phyloP scores from a whole-genome alignment of 1,140 invertebrate genomes.

The Diabrotica virgifera region DNA sequence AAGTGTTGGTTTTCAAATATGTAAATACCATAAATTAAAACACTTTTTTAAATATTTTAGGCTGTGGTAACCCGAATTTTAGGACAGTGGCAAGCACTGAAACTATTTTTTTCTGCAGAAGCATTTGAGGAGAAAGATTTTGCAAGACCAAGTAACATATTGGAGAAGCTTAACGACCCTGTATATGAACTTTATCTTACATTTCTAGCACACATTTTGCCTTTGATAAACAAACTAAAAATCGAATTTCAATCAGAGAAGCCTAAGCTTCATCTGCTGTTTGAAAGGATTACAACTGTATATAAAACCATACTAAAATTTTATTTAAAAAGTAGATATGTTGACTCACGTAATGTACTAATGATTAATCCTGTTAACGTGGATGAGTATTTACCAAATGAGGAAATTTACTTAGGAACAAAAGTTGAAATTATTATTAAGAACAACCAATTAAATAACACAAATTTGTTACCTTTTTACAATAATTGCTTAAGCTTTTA shows the following conservation, averaged over 20 bases:
- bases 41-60: neutral
- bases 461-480: neutral
- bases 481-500: neutral
- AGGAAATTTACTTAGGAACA: slow-evolving; percentile 4
- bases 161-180: slow-evolving; percentile 6
- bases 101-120: slow-evolving; percentile 5
- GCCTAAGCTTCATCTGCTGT: slow-evolving; percentile 1
- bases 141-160: neutral
- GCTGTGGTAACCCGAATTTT: neutral
- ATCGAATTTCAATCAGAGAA: neutral
- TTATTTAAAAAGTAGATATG: neutral
- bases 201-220: slow-evolving; percentile 4
- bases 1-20: neutral
- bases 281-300: neutral
- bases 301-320: slow-evolving; percentile 7
- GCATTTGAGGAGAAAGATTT: slow-evolving; percentile 8
- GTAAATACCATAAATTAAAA: no score
- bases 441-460: no score
- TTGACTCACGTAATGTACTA: neutral
- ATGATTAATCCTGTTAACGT: neutral
- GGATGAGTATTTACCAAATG: neutral
- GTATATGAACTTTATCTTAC: neutral
- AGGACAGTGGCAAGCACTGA: slow-evolving; percentile 14
- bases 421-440: slow-evolving; percentile 9
- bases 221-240: slow-evolving; percentile 10